Percentiles rank a stretch among this genome's conserved stretches.
phyloP scores from a whole-genome alignment of 2,888 invertebrate species.

The Rhagonycha fulva region DNA sequence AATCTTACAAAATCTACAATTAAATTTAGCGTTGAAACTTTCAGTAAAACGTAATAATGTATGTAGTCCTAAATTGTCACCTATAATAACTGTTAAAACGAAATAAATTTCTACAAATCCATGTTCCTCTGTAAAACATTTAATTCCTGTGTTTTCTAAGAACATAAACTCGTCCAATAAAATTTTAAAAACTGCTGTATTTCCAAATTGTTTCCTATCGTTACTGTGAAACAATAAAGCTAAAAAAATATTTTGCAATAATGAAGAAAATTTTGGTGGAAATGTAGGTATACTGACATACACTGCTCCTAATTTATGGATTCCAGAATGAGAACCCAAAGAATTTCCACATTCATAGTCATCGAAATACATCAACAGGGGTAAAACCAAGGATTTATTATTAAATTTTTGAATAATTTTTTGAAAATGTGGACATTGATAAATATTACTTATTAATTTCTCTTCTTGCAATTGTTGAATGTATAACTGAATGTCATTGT shows the following conservation, averaged over 20 bases:
- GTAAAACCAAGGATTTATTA: constrained; percentile 7
- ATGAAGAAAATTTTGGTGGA: constrained; percentile 20
- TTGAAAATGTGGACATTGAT: neutral
- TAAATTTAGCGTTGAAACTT: constrained; percentile 31
- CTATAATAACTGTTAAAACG: constrained; percentile 30
- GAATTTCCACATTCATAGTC: constrained; percentile 36
- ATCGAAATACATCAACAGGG: constrained; percentile 33
- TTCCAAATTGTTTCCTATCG: constrained; percentile 38
- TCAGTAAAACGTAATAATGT: constrained; percentile 29
- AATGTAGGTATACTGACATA: constrained; percentile 31
- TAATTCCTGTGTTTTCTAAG: constrained; percentile 34
- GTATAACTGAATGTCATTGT: neutral
- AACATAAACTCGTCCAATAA: constrained; percentile 35
- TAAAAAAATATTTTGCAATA: constrained; percentile 33
- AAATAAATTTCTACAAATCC: constrained; percentile 26
- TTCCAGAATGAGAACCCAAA: constrained; percentile 32
- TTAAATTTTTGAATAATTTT: neutral
- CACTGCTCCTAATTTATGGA: constrained; percentile 35
- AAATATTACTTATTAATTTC: neutral
- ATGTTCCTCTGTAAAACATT: neutral
- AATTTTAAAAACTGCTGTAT: constrained; percentile 32
- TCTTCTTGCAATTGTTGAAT: neutral
- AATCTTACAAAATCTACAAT: constrained; percentile 31
- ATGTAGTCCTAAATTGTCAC: constrained; percentile 35
- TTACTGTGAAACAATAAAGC: constrained; percentile 32